Evolutionary conservation across 2,797 vertebrate species (phyloP), one percentile per base, ranked within the genome.

Genomic region (Parambassis ranga): DNA sequence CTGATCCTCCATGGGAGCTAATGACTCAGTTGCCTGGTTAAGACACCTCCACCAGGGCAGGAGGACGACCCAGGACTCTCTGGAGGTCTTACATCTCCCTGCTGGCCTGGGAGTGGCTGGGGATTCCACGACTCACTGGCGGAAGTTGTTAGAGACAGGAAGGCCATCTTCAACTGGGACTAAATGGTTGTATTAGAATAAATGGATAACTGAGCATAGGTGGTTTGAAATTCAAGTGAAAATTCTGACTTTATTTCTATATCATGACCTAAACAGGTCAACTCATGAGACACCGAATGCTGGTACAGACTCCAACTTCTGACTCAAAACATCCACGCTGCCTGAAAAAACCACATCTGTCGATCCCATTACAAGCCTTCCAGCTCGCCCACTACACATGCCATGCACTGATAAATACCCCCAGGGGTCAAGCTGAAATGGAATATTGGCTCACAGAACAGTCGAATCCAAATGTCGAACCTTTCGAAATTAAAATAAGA

Each of bases 361-460:
- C 77, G 65, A 60, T 69, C 38, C 43, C 39, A 56, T 73, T 53
- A 35, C 49, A 32, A 49, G 46, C 51, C 71, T 58, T 46, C 27
- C 33, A 56, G 48, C 75, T 71, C 70, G 15, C 41, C 61, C 51
- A 27, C 39, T 44, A 67, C 57, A 50, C 61, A 66, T 48, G 62
- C 30, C 50, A 35, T 39, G 43, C 51, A 2, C 49, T 61, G 66
- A 65, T 69, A 81, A 63, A 72, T 37, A 31, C 38, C 67, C 57
- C 18, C 31, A 35, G 65, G 58, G 60, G 13, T 47, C 27, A 31
- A 19, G 56, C 64, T 69, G 41, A 79, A 70, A 65, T 46, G 39
- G 26, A 55, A 68, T 57, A 72, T 57, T 57, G 63, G 70, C 56
- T 62, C 31, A 55, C 50, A 37, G 49, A 63, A 62, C 63, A 48